These are phyloP conservation scores for Crypturellus undulatus DNA, from an alignment of 2,113 vertebrate genomes.

Conservation along the genomic window DNA sequence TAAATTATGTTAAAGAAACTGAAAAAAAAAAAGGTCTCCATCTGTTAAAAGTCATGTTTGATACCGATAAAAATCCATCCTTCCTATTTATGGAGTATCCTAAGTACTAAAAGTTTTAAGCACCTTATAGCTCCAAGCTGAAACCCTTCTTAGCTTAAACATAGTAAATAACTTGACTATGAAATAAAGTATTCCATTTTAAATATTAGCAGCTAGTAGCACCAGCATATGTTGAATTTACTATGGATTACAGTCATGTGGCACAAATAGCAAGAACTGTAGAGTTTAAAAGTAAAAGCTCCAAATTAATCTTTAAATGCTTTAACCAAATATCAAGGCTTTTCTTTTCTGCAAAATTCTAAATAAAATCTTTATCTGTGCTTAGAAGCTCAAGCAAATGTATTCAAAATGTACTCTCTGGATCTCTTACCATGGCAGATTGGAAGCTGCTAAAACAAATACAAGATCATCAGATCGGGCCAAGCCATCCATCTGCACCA, in stretches of 20 bases:
- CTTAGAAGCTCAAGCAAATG: conserved; percentile 72
- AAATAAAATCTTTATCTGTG: conserved; percentile 69
- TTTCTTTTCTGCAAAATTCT: conserved; percentile 47
- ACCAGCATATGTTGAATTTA: conserved; percentile 50
- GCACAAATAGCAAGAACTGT: conserved; percentile 56
- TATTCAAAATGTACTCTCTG: conserved; percentile 65
- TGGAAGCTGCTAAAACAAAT: conserved; percentile 91
- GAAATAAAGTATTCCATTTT: conserved; percentile 67
- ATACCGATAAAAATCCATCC: conserved; percentile 48
- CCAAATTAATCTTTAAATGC: conserved; percentile 76
- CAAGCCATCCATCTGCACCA: conserved; percentile 98
- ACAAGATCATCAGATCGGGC: conserved; percentile 93
- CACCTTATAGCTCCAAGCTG: conserved; percentile 68
- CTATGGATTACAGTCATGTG: conserved; percentile 66
- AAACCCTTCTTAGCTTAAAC: conserved; percentile 74
- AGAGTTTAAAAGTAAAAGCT: conserved; percentile 66
- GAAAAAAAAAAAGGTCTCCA: conserved; percentile 22
- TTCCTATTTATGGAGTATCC: conserved; percentile 67
- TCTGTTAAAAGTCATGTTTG: conserved; percentile 61
- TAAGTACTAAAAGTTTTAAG: conserved; percentile 73
- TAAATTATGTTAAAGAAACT: background rate
- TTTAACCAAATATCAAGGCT: conserved; percentile 75
- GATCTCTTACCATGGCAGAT: conserved; percentile 90
- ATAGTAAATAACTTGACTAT: conserved; percentile 72
- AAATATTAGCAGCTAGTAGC: conserved; percentile 71